Base-by-base conservation (phyloP, 2,113 vertebrate species). In the Opisthocomus hoazin region DNA sequence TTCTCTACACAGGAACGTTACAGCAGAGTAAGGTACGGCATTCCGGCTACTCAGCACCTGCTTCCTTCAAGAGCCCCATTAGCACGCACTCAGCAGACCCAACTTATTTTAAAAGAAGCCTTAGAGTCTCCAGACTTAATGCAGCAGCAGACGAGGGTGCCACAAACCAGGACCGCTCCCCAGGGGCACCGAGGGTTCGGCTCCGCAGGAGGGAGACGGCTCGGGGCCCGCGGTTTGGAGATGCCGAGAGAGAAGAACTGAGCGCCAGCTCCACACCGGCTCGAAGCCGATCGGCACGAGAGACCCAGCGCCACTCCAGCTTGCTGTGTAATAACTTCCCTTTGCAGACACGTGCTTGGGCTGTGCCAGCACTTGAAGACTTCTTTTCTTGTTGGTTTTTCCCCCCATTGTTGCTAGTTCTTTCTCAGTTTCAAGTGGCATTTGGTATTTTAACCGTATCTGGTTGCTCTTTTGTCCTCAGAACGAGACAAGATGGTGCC, bases 391-490 rank as follows among this genome's bases (percentile, higher is more conserved):
- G 22, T 15, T 17, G 1, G 5, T 68, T 84, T 80, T 58, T 26
- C 15, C 61, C 64, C 76, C 37, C 26, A 13, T 54, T 89, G 91
- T 93, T 84, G 41, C 69, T 54, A 69, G 54, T 27, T 89, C 53
- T 91, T 66, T 56, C 1, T 89, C 65, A 69, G 61, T 82, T 84
- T 90, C 60, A 21, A 1, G 69, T 26, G 53, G 30, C 12, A 37
- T 23, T 95, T 1, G 3, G 76, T 63, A 54, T 91, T 95, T 87
- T 82, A 87, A 63, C 53, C 61, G 0, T 73, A 93, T 89, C 90
- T 91, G 80, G 76, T 96, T 95, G 87, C 84, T 29, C 89, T 46
- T 88, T 87, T 91, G 84, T 89, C 65, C 87, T 73, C 87, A 56
- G 53, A 89, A 57, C 53, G 61, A 96, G 86, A 94, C 80, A 87